Evolutionary conservation across 2,113 vertebrate species (phyloP), one percentile per base, ranked within the genome.

Genomic region (Theropithecus gelada): DNA sequence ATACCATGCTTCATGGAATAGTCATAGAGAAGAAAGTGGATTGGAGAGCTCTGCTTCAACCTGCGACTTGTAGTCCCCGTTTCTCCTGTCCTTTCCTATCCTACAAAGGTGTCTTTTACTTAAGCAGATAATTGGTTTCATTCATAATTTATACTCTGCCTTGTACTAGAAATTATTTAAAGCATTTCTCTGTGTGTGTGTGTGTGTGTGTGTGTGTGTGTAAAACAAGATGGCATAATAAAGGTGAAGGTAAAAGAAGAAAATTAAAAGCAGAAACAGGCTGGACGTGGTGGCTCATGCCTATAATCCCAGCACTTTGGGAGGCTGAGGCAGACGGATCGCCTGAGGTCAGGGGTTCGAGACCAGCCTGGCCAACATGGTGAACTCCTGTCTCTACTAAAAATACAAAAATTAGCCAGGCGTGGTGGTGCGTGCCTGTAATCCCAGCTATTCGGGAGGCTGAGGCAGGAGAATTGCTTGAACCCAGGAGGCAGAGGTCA

Each of bases 131-230:
- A 84, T 95, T 84, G 48, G 48, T 70, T 97, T 93, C 79, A 81
- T 11, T 88, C 55, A 61, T 50, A 83, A 57, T 30, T 82, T 86
- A 35, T 20, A 73, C 35, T 59, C 43, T 79, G 38, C 81, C 59
- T 93, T 87, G 10, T 91, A 48, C 79, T 23, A 88, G 87, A 93
- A 88, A 66, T 87, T 87, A 61, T 82, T 93, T 97, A 82, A 90
- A 90, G 14, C 5, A 18, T 76, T 55, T 93, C 38, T 70, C 0
- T 17, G 0, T 64, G 32, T 86, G 45, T 86, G 8, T 11, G 5
- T 25, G 13, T 32, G 43, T 70, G 5, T 57, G 8, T 57, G 22
- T 20, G 17, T 35, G 16, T 43, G n/a, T 81, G 10, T 75, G 1
- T 75, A 76, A 75, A 94, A 90, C 55, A 57, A 89, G 30, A 17